Conservation (phyloP, 2,797 vertebrate species). For the Sebastes paucispinis region DNA sequence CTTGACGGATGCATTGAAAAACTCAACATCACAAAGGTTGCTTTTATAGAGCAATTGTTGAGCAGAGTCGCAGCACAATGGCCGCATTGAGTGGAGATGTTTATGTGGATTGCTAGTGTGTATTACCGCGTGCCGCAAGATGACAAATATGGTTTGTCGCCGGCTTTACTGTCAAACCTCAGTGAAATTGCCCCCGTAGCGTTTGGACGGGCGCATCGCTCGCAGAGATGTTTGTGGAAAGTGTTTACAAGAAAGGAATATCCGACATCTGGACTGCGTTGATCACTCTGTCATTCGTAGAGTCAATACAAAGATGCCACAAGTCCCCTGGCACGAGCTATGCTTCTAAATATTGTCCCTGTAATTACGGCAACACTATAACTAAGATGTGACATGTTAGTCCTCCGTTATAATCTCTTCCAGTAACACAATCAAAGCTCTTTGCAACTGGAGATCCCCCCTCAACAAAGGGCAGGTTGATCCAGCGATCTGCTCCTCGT, state of each 20-base stretch:
- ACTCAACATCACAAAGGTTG: conserved; percentile 62
- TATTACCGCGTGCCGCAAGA: conserved; percentile 51
- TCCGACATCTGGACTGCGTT: conserved; percentile 51
- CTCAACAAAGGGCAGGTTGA: conserved; percentile 55
- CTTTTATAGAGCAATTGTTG: conserved; percentile 62
- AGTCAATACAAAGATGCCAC: conserved; percentile 24
- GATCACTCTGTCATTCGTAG: conserved; percentile 35
- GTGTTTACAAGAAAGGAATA: conserved; percentile 52
- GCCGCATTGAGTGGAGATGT: conserved; percentile 58
- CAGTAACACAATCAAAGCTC: conserved; percentile 35
- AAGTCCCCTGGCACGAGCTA: conserved; percentile 13
- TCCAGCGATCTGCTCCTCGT: conserved; percentile 24
- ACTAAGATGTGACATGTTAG: conserved; percentile 31
- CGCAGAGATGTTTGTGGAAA: conserved; percentile 56
- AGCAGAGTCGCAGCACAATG: conserved; percentile 56
- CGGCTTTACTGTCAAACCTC: conserved; percentile 64
- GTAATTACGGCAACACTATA: background rate
- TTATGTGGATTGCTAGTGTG: conserved; percentile 58
- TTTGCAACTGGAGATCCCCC: conserved; percentile 28
- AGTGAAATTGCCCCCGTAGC: conserved; percentile 45
- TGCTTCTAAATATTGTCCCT: conserved; percentile 20
- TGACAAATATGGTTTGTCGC: conserved; percentile 71
- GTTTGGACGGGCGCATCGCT: conserved; percentile 36
- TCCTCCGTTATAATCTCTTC: conserved; percentile 27
- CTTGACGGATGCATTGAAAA: conserved; percentile 55